Evolutionary conservation across 2,797 vertebrate species (phyloP).

Genomic region (Tolypeutes matacus): DNA sequence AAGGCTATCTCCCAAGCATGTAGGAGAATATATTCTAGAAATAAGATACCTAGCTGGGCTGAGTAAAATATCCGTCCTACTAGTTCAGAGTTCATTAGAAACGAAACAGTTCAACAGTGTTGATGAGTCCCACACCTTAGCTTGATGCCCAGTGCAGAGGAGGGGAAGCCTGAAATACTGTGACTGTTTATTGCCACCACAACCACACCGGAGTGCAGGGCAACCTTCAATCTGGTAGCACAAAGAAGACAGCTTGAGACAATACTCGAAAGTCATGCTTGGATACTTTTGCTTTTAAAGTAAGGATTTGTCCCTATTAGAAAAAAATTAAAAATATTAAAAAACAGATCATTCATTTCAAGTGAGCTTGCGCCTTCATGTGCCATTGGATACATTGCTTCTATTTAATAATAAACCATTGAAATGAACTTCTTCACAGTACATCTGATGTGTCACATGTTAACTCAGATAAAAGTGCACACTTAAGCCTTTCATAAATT

Average conservation of each 20-base stretch:
- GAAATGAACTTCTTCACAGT: slow-evolving; percentile 4
- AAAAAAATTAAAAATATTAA: slow-evolving; percentile 25
- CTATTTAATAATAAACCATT: not conserved
- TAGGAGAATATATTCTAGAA: not conserved
- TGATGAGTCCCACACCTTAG: not conserved
- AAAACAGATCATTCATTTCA: slow-evolving; percentile 31
- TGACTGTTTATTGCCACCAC: not conserved
- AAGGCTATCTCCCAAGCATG: not conserved
- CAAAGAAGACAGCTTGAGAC: slow-evolving; percentile 46
- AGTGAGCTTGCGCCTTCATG: not conserved
- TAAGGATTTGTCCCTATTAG: slow-evolving; percentile 31
- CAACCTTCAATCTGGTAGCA: slow-evolving; percentile 56
- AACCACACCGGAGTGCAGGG: not conserved
- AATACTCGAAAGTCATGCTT: slow-evolving; percentile 56
- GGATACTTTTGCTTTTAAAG: slow-evolving; percentile 43
- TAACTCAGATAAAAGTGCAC: slow-evolving; percentile 35
- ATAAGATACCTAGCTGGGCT: not conserved
- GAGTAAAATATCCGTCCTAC: slow-evolving; percentile 45
- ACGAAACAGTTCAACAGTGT: not conserved
- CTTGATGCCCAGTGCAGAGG: not conserved
- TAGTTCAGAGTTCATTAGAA: slow-evolving; percentile 19
- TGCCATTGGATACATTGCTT: not conserved
- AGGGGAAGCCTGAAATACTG: not conserved
- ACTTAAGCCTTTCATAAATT: slow-evolving; percentile 42
- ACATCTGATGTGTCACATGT: slow-evolving; percentile 37